Evolutionary conservation across 2,113 vertebrate genomes (phyloP).

Genomic region (Kryptolebias marmoratus): DNA sequence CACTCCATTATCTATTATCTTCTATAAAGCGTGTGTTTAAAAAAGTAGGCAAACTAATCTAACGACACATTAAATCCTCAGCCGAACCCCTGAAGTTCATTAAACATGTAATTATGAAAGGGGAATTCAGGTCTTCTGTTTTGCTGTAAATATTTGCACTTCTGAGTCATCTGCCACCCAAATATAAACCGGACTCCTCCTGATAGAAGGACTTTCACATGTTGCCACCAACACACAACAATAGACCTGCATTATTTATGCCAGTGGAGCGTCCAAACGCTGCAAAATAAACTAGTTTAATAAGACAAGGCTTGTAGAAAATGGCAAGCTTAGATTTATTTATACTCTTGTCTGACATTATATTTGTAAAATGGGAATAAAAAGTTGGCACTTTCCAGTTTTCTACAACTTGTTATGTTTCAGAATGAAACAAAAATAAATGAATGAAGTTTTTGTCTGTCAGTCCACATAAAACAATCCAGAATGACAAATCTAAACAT

Average conservation of each 20-base stretch:
- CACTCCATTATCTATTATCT: neutral
- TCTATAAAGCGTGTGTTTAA: conserved; percentile 3
- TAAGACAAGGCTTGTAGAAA: neutral
- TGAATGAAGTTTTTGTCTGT: no score
- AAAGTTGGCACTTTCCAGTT: no score
- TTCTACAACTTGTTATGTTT: no score
- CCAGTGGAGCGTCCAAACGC: neutral
- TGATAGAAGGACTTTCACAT: no score
- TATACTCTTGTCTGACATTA: no score
- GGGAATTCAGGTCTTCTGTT: conserved; percentile 19
- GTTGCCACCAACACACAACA: neutral
- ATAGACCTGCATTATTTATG: neutral
- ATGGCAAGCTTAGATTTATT: neutral
- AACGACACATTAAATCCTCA: conserved; percentile 12
- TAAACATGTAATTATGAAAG: conserved; percentile 34
- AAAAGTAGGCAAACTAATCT: conserved; percentile 18
- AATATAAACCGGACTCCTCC: neutral
- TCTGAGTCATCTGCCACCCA: neutral
- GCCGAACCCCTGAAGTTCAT: conserved; percentile 4
- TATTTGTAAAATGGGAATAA: no score
- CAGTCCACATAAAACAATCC: no score
- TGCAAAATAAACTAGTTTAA: neutral
- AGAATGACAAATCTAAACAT: no score
- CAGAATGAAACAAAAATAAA: no score
- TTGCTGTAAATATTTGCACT: neutral